Evolutionary conservation across 2,888 invertebrate species (phyloP), one percentile per base, ranked within the genome.

Genomic region (Campoplex capitator): DNA sequence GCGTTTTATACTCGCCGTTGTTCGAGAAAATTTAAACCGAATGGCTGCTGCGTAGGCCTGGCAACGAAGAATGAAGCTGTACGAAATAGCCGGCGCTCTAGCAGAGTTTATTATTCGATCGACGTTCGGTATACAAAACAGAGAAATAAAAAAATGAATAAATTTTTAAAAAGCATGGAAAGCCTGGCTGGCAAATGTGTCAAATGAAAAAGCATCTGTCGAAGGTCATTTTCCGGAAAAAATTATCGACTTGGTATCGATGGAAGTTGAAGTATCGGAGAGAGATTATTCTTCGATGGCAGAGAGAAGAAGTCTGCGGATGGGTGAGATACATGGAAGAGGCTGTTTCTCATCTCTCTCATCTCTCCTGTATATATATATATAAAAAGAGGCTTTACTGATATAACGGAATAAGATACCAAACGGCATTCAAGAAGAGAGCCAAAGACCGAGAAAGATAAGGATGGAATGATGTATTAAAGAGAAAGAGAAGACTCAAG

Each of bases 1-100:
- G 92, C 89, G 90, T 90, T 68, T 79, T 86, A 84, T 88, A 88
- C 91, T 91, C 91, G 88, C 91, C 88, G 90, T 84, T 83, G 90
- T 84, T 83, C 88, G 56, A 88, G 89, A 90, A 23, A 85, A 85
- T 79, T 58, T 48, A n/a, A 23, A 71, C 48, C 78, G 51, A 38
- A 68, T 54, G 51, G 38, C 18, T 32, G 38, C 18, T 32, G 54
- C 42, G 62, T 76, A 48, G 45, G 62, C 45, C 45, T 62, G 62
- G 75, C 32, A 76, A 74, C 74, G 56, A 74, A 74, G 74, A 74
- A 58, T 74, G 3, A 35, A 54, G 9, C 28, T 62, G 32, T 32
- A 32, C 32, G 18, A 18, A 32, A 71, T 51, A 32, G 32, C 51
- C 16, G 48, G 48, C 38, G 6, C 23, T 48, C 3, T 48, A 71